Evolutionary conservation across 2,797 vertebrate species (phyloP), one percentile per base, ranked within the genome.

Genomic region (Myotis pilosus): DNA sequence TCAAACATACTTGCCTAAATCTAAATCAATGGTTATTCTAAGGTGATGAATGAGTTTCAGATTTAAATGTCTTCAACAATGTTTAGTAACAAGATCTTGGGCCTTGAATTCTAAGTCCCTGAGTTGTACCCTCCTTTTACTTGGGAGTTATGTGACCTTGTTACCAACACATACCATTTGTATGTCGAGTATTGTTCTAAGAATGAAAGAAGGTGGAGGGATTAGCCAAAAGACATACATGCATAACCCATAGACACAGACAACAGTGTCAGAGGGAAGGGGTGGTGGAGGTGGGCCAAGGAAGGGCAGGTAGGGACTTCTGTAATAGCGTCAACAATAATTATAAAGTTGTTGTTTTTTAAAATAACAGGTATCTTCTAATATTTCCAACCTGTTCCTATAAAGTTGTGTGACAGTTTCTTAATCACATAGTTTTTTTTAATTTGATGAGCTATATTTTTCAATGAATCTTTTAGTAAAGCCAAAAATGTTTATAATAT

Each of bases 361-460:
- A n/a, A n/a, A 64, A 64, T n/a, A 93, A 36, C 62, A 89, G 13
- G 22, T 78, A 22, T 82, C 19, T 92, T 92, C 79, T 75, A 94
- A 86, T 92, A 89, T 83, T 79, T 76, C 9, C 33, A 83, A 80
- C 81, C 22, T 83, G 6, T 91, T 87, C 9, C 84, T 91, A 17
- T 78, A 94, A 91, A 87, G 13, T 47, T 94, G 4, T 72, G 10
- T 90, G 13, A 92, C 49, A 72, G 19, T 62, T 79, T 94, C 81
- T 66, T 53, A 87, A 28, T 89, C 41, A 62, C 22, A 41, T 53
- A 9, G 15, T 5, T 88, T 79, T 66, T 66, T 33, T 87, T 78
- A 88, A 89, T 64, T 62, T 49, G 68, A 57, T 75, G 9, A 91
- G 89, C 28, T 86, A 89, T 74, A 80, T 55, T 81, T 93, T 86